Conservation (phyloP, 1,140 invertebrate species). For the Cylas formicarius region DNA sequence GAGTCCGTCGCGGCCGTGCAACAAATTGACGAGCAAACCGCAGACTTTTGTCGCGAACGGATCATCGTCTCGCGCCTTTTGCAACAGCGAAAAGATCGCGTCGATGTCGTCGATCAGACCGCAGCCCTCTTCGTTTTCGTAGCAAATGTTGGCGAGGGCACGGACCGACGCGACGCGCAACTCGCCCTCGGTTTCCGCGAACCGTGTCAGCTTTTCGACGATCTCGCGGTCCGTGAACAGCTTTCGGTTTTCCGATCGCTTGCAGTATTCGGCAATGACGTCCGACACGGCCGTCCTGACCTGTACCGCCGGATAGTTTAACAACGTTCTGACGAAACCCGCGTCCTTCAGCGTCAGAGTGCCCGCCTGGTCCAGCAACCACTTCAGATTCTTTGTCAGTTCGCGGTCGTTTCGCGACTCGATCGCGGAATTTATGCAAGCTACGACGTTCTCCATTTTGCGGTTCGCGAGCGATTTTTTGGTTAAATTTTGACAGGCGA, state of each 20-base stretch:
- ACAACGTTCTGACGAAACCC: conserved; percentile 18
- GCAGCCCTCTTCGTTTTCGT: conserved; percentile 69
- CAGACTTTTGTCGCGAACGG: conserved; percentile 33
- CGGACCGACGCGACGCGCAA: conserved; percentile 65
- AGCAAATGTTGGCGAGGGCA: conserved; percentile 81
- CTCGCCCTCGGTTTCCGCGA: conserved; percentile 45
- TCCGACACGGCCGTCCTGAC: conserved; percentile 45
- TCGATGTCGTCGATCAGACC: conserved; percentile 55
- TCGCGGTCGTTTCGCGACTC: conserved; percentile 17
- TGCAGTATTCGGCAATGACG: conserved; percentile 64
- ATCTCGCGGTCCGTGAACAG: conserved; percentile 55
- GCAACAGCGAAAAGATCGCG: conserved; percentile 46
- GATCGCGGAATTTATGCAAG: conserved; percentile 13
- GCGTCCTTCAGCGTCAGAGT: conserved; percentile 22
- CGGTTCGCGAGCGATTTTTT: no score
- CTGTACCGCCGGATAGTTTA: conserved; percentile 20
- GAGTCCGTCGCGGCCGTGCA: conserved; percentile 63
- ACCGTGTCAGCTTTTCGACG: conserved; percentile 50
- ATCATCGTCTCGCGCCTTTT: conserved; percentile 32
- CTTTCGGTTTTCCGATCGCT: conserved; percentile 58
- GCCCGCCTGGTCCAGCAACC: conserved; percentile 13
- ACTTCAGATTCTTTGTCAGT: conserved; percentile 21
- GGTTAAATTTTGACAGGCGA: no score
- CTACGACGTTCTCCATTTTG: conserved; percentile 16
- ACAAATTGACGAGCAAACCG: conserved; percentile 72